Conservation (phyloP, 2,113 vertebrate species). For the Puma concolor region DNA sequence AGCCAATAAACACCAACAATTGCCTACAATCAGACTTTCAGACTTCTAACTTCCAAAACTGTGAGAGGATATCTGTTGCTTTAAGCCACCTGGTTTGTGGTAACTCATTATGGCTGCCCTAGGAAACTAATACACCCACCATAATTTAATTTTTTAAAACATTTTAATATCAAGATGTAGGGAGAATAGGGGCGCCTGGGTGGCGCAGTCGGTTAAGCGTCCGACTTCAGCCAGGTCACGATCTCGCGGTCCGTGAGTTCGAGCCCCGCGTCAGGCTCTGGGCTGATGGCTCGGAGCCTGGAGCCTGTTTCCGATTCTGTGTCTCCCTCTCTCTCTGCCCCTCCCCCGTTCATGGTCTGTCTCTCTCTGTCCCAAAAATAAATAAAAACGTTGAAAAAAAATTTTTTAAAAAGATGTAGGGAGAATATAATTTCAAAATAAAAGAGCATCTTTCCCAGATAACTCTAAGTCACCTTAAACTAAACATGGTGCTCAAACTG, state of each 20-base stretch:
- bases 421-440: constrained; percentile 32
- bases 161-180: background rate
- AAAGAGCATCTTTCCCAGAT: background rate
- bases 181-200: no score
- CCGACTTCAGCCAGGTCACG: no score
- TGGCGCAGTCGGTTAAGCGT: no score
- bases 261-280: no score
- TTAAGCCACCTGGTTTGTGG: background rate
- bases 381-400: no score
- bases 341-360: no score
- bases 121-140: background rate
- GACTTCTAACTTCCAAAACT: background rate
- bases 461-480: background rate
- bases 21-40: background rate
- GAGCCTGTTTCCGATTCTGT: no score
- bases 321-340: no score
- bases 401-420: background rate
- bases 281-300: no score
- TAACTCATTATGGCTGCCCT: background rate
- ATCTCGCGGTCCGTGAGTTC: no score
- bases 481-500: background rate
- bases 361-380: no score
- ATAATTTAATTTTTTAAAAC: background rate
- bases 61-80: background rate
- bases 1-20: background rate